Evolutionary conservation across 1,140 invertebrate genomes (phyloP).

Genomic region (Scaptomyza montana): DNA sequence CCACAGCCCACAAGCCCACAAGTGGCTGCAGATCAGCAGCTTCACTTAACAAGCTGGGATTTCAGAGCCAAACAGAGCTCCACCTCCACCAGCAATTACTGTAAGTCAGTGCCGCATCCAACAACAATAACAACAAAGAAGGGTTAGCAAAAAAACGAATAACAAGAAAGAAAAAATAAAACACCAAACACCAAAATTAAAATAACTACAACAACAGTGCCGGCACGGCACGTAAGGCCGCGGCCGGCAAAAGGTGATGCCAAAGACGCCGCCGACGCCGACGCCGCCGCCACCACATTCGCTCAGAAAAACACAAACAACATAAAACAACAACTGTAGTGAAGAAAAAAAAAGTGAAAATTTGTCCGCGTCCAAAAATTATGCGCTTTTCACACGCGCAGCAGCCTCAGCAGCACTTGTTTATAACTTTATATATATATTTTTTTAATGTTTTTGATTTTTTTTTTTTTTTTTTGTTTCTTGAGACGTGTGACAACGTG

Average conservation of each 20-base stretch:
- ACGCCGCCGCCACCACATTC: slow-evolving; percentile 33
- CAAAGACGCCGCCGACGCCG: slow-evolving; percentile 38
- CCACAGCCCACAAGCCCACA: slow-evolving; percentile 29
- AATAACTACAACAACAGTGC: slow-evolving; percentile 41
- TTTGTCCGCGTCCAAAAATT: slow-evolving; percentile 83
- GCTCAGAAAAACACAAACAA: slow-evolving; percentile 40
- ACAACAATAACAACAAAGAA: slow-evolving; percentile 31
- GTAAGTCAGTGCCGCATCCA: slow-evolving; percentile 13
- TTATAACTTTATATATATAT: too few species aligned
- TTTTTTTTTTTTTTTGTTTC: neutral
- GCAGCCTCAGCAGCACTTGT: slow-evolving; percentile 16
- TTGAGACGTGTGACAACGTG: slow-evolving; percentile 53
- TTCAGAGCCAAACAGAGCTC: slow-evolving; percentile 1
- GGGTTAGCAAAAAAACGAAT: too few species aligned
- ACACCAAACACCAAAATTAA: too few species aligned
- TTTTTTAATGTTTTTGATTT: slow-evolving; percentile 1
- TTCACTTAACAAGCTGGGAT: slow-evolving; percentile 5
- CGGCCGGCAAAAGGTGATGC: slow-evolving; percentile 18
- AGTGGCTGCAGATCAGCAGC: slow-evolving; percentile 13
- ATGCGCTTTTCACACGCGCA: slow-evolving; percentile 82
- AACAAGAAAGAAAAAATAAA: too few species aligned
- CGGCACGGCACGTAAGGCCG: neutral
- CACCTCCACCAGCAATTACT: slow-evolving; percentile 21
- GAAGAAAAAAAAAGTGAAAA: slow-evolving; percentile 72
- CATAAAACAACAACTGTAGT: too few species aligned